Evolutionary conservation across 2,797 vertebrate species (phyloP).

Genomic region (Luscinia luscinia): DNA sequence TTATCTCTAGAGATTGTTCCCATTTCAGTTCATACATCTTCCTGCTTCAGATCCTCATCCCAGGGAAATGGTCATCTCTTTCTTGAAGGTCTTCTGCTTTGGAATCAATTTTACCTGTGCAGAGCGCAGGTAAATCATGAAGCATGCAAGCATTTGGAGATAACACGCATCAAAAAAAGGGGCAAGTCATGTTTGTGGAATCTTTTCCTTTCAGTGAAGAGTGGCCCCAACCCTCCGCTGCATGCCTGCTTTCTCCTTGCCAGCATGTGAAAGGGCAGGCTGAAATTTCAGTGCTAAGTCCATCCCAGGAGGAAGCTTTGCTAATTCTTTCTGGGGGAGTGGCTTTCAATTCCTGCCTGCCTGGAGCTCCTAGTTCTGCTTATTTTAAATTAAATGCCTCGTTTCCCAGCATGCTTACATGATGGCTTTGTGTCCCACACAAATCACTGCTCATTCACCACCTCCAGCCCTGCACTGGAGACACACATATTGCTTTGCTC

Average conservation of each 20-base stretch:
- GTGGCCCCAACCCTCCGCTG: neutral
- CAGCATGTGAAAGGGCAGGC: neutral
- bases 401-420: neutral
- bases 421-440: neutral
- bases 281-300: neutral
- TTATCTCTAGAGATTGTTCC: neutral
- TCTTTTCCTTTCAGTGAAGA: neutral
- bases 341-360: neutral
- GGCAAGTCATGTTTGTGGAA: neutral
- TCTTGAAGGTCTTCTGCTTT: neutral
- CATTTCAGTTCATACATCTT: neutral
- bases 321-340: neutral
- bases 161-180: neutral
- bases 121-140: neutral
- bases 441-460: neutral
- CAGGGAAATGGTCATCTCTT: neutral
- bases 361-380: neutral
- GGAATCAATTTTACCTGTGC: neutral
- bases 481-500: neutral
- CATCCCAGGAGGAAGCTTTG: neutral
- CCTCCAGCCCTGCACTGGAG: neutral
- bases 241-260: neutral
- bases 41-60: neutral
- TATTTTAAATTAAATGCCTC: conserved; percentile 38
- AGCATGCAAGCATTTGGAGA: neutral